Conservation (phyloP, 2,113 vertebrate genomes). For the Clupea harengus region DNA sequence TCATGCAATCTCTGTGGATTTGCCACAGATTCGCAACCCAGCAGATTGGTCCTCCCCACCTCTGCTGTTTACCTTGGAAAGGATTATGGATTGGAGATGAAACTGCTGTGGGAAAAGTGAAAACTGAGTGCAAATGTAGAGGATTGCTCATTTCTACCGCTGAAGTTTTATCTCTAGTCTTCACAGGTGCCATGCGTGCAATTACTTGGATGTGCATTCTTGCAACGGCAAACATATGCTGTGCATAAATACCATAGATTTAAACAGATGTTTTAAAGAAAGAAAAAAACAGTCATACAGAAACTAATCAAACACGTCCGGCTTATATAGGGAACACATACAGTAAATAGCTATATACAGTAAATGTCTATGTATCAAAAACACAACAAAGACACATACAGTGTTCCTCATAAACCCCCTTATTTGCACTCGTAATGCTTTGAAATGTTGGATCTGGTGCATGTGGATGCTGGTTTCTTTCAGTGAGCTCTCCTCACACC, state of each 20-base stretch:
- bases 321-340: background rate
- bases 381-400: too few relatives aligned
- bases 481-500: conserved; percentile 11
- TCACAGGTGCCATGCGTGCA: background rate
- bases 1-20: background rate
- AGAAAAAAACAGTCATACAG: too few relatives aligned
- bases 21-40: background rate
- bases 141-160: background rate
- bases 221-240: background rate
- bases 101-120: background rate
- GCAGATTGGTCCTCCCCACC: background rate
- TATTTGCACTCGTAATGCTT: background rate
- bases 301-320: too few relatives aligned
- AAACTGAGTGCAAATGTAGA: background rate
- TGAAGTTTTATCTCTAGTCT: background rate
- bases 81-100: background rate
- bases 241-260: background rate
- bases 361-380: background rate
- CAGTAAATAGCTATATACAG: too few relatives aligned
- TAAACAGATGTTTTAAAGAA: background rate
- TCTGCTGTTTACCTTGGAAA: background rate
- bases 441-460: background rate
- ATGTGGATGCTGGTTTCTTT: background rate
- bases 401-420: background rate
- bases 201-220: background rate